Conservation (phyloP, 35 echinoderm and acorn worm genomes). For the Apostichopus japonicus region DNA sequence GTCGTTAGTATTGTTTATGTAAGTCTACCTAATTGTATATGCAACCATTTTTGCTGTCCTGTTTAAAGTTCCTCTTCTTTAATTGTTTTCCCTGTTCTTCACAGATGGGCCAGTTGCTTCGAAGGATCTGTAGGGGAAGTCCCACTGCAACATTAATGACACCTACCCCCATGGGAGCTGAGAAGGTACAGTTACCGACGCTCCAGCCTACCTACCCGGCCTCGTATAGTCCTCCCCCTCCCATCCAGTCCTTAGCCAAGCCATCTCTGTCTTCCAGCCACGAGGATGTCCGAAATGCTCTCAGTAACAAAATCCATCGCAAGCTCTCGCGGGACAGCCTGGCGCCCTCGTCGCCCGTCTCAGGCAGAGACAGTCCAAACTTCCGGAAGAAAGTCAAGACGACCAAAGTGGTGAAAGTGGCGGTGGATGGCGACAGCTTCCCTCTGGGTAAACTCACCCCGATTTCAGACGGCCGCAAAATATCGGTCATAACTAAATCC, state of each 20-base stretch:
- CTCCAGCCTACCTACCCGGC: neutral
- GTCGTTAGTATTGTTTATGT: no score
- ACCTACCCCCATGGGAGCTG: neutral
- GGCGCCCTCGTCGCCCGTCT: constrained; percentile 26
- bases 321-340: constrained; percentile 28
- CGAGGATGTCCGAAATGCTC: constrained; percentile 35
- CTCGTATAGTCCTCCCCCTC: constrained; percentile 5
- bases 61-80: no score
- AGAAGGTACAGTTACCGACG: neutral
- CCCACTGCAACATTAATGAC: neutral
- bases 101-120: constrained; percentile 51
- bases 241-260: neutral
- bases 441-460: constrained; percentile 17
- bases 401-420: constrained; percentile 10
- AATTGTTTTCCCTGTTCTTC: neutral
- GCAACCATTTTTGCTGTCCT: no score
- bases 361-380: constrained; percentile 22
- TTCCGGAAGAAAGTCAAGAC: constrained; percentile 32
- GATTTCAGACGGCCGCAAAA: constrained; percentile 34
- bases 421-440: constrained; percentile 46
- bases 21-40: no score
- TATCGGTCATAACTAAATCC: constrained; percentile 39
- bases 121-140: constrained; percentile 54
- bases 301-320: constrained; percentile 55
- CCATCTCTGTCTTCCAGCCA: constrained; percentile 40